Conservation (phyloP, 2,113 vertebrate genomes). For the mouse (Mus musculus) region GRCm39 chr2:137135501-137136000, state of each 20-base stretch:
- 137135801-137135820: constrained; percentile 77
- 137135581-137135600: background rate
- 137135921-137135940: constrained; percentile 45
- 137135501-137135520: background rate
- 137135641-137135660: background rate
- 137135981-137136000: constrained; percentile 54
- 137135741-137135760: constrained; percentile 79
- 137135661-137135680: constrained; percentile 44
- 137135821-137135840: constrained; percentile 35
- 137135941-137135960: constrained; percentile 77
- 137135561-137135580: constrained; percentile 9
- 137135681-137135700: constrained; percentile 75
- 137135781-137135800: constrained; percentile 73
- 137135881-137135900: constrained; percentile 73
- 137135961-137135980: constrained; percentile 74
- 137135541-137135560: constrained; percentile 2
- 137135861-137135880: constrained; percentile 56
- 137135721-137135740: constrained; percentile 75
- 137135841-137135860: constrained; percentile 10
- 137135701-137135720: constrained; percentile 73
- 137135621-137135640: background rate
- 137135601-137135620: background rate
- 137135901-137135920: constrained; percentile 43
- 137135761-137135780: constrained; percentile 73
- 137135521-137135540: background rate